Evolutionary conservation across 2,113 vertebrate genomes (phyloP), one percentile per base, ranked within the genome.

Genomic region (Terrapene triunguis): DNA sequence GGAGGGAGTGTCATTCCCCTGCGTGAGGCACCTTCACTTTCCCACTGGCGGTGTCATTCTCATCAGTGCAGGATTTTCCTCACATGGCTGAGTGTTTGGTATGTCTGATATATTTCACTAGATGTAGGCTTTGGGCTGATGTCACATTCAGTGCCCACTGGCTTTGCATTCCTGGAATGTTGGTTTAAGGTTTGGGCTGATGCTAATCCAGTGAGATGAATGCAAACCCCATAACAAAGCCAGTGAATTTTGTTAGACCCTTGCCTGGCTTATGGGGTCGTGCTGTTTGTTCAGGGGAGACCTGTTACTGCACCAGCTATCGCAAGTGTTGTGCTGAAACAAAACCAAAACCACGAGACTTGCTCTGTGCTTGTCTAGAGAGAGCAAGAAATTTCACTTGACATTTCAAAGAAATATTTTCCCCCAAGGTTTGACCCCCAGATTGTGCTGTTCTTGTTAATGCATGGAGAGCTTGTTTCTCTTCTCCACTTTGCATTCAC

Each of bases 1-100:
- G 82, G 78, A 82, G 91, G 89, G 81, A 42, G 93, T 87, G 93
- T 88, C 88, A 50, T 22, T 91, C 27, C 84, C 65, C 27, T 14
- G 6, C 54, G 53, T 78, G 50, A 65, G 79, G 54, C 55, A 32
- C 89, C 84, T 93, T 83, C 24, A 10, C 79, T 55, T 86, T 94
- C 86, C 90, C 82, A 17, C 50, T 78, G 82, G 55, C 55, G 0
- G 0, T 42, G 85, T 69, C 48, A 81, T 47, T 74, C 48, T 65
- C 80, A 32, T 38, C 51, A 8, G n/a, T 24, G 38, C 3, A 35
- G 51, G n/a, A 72, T 38, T 72, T 72, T 38, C 65, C n/a, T 72
- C 65, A 72, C 65, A 38, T 72, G 65, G n/a, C 74, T 78, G 38
- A 47, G 25, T 47, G 25, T 12, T 47, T 44, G 74, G 42, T 78